Evolutionary conservation across 2,797 vertebrate species (phyloP).

Genomic region (Cynopterus sphinx): DNA sequence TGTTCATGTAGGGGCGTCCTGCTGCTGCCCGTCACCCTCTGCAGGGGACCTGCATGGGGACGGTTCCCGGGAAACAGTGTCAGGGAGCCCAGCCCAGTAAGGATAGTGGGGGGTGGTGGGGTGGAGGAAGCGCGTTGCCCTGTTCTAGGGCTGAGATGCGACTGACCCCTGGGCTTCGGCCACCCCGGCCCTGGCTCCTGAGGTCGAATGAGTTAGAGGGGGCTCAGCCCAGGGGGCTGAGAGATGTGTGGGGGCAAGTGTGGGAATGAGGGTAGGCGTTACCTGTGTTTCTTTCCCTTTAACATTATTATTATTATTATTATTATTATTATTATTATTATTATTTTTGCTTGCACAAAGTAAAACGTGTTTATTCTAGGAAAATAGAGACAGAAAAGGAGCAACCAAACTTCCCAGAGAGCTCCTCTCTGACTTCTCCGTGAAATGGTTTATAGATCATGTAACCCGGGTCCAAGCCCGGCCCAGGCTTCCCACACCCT

Average conservation of each 20-base stretch:
- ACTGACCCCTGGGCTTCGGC: background rate
- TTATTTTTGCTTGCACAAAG: background rate
- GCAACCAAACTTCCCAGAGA: background rate
- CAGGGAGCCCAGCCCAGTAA: background rate
- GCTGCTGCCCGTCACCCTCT: background rate
- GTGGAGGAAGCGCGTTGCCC: background rate
- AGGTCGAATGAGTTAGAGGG: background rate
- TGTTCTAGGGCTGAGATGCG: background rate
- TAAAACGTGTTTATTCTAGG: background rate
- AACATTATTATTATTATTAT: background rate
- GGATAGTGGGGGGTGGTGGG: too few relatives aligned
- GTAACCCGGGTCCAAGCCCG: background rate
- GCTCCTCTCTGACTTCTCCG: background rate
- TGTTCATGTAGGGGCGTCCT: background rate
- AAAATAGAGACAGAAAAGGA: slow-evolving; percentile 10
- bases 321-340: background rate
- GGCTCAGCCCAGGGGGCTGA: fast-evolving
- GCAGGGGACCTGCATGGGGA: too few relatives aligned
- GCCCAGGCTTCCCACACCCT: background rate
- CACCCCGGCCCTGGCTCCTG: fast-evolving
- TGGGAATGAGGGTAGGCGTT: background rate
- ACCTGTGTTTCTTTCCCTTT: background rate
- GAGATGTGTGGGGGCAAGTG: background rate
- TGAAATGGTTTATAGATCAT: background rate
- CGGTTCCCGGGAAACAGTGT: background rate